Evolutionary conservation across 2,113 vertebrate genomes (phyloP), one percentile per base, ranked within the genome.

Genomic region (Hippocampus abdominalis): DNA sequence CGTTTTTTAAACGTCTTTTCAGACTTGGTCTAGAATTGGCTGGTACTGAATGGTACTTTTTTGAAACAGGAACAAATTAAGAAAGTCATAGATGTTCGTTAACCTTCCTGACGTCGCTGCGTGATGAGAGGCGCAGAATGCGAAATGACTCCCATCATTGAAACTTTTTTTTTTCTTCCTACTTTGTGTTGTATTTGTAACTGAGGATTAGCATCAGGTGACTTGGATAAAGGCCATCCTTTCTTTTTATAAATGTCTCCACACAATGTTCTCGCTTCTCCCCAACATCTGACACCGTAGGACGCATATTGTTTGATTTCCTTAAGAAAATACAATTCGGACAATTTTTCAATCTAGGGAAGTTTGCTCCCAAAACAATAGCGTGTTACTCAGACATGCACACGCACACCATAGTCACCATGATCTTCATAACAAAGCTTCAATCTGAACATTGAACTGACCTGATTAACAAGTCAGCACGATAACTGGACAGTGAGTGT

Each of bases 231-330:
- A 61, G 1, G 71, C 86, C 89, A 82, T 78, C 56, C 79, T 83
- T 86, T 86, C 69, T 78, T 86, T 70, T 74, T 69, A 81, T 74
- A 64, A 71, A 70, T 67, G 69, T 72, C 73, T 73, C 51, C 75
- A 88, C 71, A 87, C 83, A 89, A 87, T 86, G 84, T 79, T 71
- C 65, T 65, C 40, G 75, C 72, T 73, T 81, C 72, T 77, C 64
- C 51, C 64, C 60, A 75, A 77, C 70, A 72, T 76, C 77, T 73
- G 21, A 81, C 83, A 60, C 86, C 63, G 86, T 69, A 81, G 89
- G 86, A 80, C 76, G 64, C 70, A 72, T 76, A 89, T 90, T 90
- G 89, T 88, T 87, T 73, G 61, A 78, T 86, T 90, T 90, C 87
- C 89, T 80, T 56, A 56, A 77, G 70, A 74, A 88, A 89, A 89